Conservation (phyloP, 2,113 vertebrate genomes). For the Melospiza melodia region DNA sequence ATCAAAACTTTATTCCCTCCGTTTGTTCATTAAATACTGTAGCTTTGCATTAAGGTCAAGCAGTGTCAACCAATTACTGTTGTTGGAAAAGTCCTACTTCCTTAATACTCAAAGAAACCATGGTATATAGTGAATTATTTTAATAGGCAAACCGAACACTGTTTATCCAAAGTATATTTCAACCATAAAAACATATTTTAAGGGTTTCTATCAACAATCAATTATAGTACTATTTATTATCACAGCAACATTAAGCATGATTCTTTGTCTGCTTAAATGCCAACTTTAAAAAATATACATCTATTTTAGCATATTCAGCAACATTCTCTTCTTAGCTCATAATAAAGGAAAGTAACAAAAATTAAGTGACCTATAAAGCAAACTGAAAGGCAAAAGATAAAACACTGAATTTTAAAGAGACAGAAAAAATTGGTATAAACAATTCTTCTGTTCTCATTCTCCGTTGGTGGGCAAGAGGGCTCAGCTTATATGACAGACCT, state of each 20-base stretch:
- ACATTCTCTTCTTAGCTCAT: slow-evolving; percentile 46
- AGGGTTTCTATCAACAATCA: slow-evolving; percentile 70
- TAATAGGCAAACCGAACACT: slow-evolving; percentile 68
- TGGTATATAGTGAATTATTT: slow-evolving; percentile 67
- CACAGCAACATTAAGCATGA: slow-evolving; percentile 53
- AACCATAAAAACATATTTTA: slow-evolving; percentile 66
- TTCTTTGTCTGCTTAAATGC: slow-evolving; percentile 52
- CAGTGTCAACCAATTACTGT: slow-evolving; percentile 74
- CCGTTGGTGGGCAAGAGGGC: not conserved
- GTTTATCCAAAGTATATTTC: slow-evolving; percentile 64
- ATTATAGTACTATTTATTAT: slow-evolving; percentile 62
- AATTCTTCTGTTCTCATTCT: not conserved
- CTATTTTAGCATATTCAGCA: slow-evolving; percentile 58
- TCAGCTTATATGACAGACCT: not conserved
- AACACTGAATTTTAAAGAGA: not conserved
- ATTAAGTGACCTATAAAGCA: slow-evolving; percentile 58
- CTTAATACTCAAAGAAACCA: slow-evolving; percentile 66
- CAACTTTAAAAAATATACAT: slow-evolving; percentile 14
- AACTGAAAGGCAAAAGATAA: slow-evolving; percentile 13
- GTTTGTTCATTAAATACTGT: slow-evolving; percentile 76
- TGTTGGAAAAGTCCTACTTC: slow-evolving; percentile 53
- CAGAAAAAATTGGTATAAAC: not conserved
- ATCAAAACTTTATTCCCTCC: slow-evolving; percentile 74
- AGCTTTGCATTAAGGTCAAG: slow-evolving; percentile 72
- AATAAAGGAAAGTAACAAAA: slow-evolving; percentile 30